Percentiles rank a stretch among this genome's conserved stretches.
These are phyloP conservation scores for Heliconius aoede DNA, from an alignment of 2,888 invertebrate species.

Conservation along the genomic window DNA sequence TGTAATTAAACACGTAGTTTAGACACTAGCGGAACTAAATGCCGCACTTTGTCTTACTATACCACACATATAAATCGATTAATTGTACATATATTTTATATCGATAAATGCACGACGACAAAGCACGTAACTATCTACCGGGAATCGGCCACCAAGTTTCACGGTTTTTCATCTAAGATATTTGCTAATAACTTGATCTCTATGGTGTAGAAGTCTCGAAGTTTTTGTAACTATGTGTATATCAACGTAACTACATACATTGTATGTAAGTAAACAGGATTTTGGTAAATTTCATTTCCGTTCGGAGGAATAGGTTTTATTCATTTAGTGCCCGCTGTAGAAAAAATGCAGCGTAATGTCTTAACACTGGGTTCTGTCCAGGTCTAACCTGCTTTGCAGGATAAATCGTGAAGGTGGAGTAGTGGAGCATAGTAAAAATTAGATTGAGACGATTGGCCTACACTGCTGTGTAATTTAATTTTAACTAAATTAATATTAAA, in stretches of 20 bases:
- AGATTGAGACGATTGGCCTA: too few relatives aligned
- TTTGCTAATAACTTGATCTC: constrained; percentile 78
- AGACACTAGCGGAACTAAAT: not conserved
- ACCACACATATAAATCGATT: not conserved
- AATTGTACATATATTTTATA: not conserved
- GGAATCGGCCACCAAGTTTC: constrained; percentile 68
- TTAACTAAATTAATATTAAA: too few relatives aligned
- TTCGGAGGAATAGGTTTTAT: too few relatives aligned
- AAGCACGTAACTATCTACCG: constrained; percentile 56
- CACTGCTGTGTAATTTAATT: too few relatives aligned
- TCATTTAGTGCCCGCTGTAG: too few relatives aligned
- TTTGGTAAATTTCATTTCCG: not conserved
- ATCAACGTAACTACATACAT: not conserved
- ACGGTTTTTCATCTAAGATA: constrained; percentile 64
- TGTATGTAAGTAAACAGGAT: not conserved
- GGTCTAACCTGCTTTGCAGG: too few relatives aligned
- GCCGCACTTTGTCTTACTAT: not conserved
- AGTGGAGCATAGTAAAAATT: too few relatives aligned
- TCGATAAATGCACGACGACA: constrained; percentile 43
- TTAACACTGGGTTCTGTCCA: too few relatives aligned
- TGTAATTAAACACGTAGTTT: too few relatives aligned
- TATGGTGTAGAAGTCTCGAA: constrained; percentile 35
- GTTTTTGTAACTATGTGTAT: constrained; percentile 13
- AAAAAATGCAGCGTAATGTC: too few relatives aligned
- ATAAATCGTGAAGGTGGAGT: too few relatives aligned